phyloP scores from a whole-genome alignment of 2,797 vertebrate genomes.

The Ispidina picta region DNA sequence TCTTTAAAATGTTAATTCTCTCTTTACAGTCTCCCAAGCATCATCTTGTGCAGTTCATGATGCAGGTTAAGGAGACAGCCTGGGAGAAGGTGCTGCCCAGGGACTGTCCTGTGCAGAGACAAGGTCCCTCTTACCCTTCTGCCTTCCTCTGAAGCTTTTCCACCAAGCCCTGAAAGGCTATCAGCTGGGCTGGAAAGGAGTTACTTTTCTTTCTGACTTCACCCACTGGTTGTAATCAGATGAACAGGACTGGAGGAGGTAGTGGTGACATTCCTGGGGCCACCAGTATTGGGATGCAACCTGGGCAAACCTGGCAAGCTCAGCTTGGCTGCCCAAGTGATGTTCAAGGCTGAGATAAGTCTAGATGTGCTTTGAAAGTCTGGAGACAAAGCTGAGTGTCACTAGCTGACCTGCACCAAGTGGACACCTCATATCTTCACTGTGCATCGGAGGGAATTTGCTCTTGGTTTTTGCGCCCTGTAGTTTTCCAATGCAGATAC shows the following conservation, averaged over 20 bases:
- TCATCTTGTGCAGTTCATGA: background rate
- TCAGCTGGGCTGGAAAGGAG: background rate
- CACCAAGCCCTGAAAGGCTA: background rate
- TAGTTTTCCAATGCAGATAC: background rate
- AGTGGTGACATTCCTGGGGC: background rate
- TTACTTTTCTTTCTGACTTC: background rate
- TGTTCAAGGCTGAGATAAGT: background rate
- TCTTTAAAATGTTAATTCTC: background rate
- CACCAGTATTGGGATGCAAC: accelerated
- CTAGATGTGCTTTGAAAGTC: background rate
- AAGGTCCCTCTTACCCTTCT: background rate
- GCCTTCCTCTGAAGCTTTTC: background rate
- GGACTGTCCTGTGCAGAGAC: background rate
- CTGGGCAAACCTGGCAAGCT: background rate
- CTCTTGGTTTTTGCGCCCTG: accelerated
- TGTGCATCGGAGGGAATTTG: accelerated
- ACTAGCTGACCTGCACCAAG: background rate
- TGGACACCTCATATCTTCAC: accelerated
- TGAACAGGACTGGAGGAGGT: background rate
- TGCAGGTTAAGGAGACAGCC: background rate
- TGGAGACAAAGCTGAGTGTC: background rate
- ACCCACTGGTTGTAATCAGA: background rate
- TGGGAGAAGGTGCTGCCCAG: background rate
- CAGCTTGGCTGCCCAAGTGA: background rate
- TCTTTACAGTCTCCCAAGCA: background rate